These are phyloP conservation scores for Schizaphis graminum DNA, from an alignment of 2,888 invertebrate species.

Conservation along the genomic window DNA sequence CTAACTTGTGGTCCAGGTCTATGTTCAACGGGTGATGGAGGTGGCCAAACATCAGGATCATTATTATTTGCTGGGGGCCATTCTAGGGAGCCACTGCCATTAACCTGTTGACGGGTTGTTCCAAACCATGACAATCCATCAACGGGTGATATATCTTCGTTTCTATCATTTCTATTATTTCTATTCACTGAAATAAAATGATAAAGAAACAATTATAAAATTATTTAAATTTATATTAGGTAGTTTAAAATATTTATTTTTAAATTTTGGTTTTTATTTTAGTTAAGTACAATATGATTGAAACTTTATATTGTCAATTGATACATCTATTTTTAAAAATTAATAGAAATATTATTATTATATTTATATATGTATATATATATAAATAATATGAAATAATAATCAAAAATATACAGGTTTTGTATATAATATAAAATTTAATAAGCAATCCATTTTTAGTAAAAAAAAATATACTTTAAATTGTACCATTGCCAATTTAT, in stretches of 20 bases:
- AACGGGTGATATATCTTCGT: constrained; percentile 58
- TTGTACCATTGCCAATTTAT: neutral
- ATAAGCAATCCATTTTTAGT: neutral
- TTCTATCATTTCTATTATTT: constrained; percentile 58
- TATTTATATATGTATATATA: too few relatives aligned
- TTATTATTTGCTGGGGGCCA: constrained; percentile 74
- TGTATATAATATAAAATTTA: neutral
- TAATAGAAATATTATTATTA: neutral
- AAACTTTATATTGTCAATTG: neutral
- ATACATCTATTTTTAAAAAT: neutral
- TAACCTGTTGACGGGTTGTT: constrained; percentile 49
- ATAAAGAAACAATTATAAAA: neutral
- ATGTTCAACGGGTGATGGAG: constrained; percentile 84
- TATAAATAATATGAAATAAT: neutral
- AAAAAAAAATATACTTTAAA: neutral
- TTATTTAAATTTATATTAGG: neutral
- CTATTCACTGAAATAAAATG: constrained; percentile 46
- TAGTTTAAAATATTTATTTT: neutral
- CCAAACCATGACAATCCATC: constrained; percentile 63
- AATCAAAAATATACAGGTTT: neutral
- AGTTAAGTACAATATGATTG: neutral
- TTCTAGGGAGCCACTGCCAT: constrained; percentile 68
- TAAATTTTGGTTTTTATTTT: neutral
- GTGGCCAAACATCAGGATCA: constrained; percentile 91
- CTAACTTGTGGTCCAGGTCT: constrained; percentile 69